A percentile compares a stretch with the other conserved stretches of the same genome.
Evolutionary conservation across 23 tunicate species (phyloP).

Genomic region (Styela clava): DNA sequence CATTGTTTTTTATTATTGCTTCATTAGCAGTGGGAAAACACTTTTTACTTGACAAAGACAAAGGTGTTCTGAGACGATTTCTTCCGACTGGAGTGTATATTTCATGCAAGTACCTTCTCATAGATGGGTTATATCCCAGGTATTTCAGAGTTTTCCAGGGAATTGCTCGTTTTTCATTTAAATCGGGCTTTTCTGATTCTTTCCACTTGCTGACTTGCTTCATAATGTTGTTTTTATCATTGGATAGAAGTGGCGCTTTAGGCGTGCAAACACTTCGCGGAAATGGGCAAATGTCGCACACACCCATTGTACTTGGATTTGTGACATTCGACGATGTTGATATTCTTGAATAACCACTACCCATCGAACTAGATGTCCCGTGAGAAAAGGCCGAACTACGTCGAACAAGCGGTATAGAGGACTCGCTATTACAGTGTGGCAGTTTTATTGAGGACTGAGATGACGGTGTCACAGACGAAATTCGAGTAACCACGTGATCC

Average conservation of each 20-base stretch:
- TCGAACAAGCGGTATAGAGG: conserved; percentile 43
- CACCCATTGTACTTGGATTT: conserved; percentile 50
- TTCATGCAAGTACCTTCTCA: conserved; percentile 51
- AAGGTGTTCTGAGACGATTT: neutral
- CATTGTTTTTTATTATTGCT: neutral
- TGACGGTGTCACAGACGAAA: neutral
- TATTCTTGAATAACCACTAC: neutral
- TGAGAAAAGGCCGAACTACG: conserved; percentile 21
- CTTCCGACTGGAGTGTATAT: conserved; percentile 31
- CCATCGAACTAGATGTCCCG: conserved; percentile 6
- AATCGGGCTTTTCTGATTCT: neutral
- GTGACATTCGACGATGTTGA: conserved; percentile 20
- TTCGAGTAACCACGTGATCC: neutral
- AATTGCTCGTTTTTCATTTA: conserved; percentile 27
- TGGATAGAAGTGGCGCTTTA: neutral
- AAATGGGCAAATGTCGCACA: conserved; percentile 51
- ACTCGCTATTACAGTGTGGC: neutral
- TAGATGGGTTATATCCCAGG: conserved; percentile 65
- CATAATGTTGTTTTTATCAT: neutral
- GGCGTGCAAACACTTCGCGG: conserved; percentile 15
- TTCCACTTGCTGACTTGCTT: neutral
- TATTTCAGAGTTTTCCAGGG: conserved; percentile 47
- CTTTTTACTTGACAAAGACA: conserved; percentile 2
- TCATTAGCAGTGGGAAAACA: neutral
- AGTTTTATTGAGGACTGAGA: neutral